A percentile compares a stretch with the other conserved stretches of the same genome.
Evolutionary conservation across 2,113 vertebrate genomes (phyloP).

Genomic region (Motacilla alba): DNA sequence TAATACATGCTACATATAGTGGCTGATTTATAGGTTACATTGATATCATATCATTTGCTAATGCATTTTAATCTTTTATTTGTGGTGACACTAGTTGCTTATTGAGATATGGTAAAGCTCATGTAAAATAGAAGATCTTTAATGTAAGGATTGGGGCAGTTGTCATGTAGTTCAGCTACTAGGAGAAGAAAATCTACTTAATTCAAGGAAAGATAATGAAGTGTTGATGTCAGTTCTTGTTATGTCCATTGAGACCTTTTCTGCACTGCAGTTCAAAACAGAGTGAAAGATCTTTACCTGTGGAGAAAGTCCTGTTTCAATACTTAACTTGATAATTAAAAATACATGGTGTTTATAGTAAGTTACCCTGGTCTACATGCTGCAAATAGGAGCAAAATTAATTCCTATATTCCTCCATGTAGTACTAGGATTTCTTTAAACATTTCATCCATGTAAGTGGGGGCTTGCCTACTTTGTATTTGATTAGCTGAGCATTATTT

Average conservation of each 20-base stretch:
- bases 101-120: neutral
- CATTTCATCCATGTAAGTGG: neutral
- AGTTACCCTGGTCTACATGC: neutral
- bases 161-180: neutral
- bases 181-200: neutral
- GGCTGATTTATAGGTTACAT: neutral
- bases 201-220: neutral
- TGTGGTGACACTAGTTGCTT: neutral
- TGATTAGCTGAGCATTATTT: neutral
- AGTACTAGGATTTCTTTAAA: neutral
- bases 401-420: neutral
- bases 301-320: neutral
- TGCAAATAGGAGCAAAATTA: neutral
- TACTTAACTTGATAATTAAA: neutral
- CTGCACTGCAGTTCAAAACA: neutral
- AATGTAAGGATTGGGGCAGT: neutral
- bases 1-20: neutral
- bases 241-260: neutral
- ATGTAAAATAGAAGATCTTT: neutral
- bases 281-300: neutral
- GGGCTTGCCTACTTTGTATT: neutral
- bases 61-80: neutral
- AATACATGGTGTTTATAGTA: fast-evolving
- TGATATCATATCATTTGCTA: neutral
- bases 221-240: neutral